Base-by-base conservation (phyloP, 2,113 vertebrate species). In the Gila orcuttii region DNA sequence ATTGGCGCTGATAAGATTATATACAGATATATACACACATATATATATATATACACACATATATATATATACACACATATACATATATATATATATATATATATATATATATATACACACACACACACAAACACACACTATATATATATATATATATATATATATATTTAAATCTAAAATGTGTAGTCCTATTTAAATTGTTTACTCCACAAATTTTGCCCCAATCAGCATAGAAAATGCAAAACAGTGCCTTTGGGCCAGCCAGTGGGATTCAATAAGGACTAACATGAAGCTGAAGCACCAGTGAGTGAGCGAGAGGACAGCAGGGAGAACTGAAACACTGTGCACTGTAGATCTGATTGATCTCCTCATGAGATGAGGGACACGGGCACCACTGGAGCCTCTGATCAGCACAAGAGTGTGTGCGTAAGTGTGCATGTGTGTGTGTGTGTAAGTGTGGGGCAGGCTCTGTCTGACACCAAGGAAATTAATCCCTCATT, bases 401-500 rank as follows among this genome's bases (percentile, higher is more conserved):
- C 66, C 69, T 73, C 59, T 85, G 83, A 82, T 88, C 69, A 12
- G 69, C 62, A 21, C 15, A 39, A 60, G 59, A 42, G 33, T 79
- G 77, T 68, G 86, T 15, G 66, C 4, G 23, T 15, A 66, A 10
- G 45, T 76, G 73, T 76, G 45, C 17, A 50, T 39, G 31, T 69
- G 68, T 21, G 82, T 69, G 82, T 50, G 60, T 42, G 76, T 33
- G 78, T 28, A n/a, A 57, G 42, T 55, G 79, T 39, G 31, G 81
- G 68, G 64, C 68, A 69, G 69, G 78, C 71, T 85, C 59, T 64
- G 64, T 52, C 71, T 82, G 83, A 88, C 84, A 71, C 71, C 73
- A 42, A 42, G 36, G 83, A 85, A 85, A 88, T 85, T 50, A 83
- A 88, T 88, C 39, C 52, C 87, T 88, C 87, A 73, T 85, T 88